Evolutionary conservation across 2,113 vertebrate species (phyloP), one percentile per base, ranked within the genome.

Genomic region (Protobothrops flavoviridis): DNA sequence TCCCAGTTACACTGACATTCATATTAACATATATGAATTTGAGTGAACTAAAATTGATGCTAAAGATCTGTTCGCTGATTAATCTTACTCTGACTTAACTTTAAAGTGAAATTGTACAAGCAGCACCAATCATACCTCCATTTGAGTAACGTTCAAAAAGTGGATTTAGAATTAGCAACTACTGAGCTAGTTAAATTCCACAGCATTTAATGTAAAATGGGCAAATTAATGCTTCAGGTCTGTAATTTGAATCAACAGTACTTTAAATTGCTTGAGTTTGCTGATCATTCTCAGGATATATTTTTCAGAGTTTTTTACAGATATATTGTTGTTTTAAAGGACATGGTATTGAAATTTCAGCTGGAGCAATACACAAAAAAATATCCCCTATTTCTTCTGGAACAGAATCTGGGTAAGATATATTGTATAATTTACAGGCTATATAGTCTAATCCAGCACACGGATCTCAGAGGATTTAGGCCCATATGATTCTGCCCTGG

Each of bases 351-450:
- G 96, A 92, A 86, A 88, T 1, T 0, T 48, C 91, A 90, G 1
- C 29, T 91, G 91, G 91, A 92, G 55, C 5, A 39, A 10, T 2
- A 17, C 87, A 89, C 33, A 96, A 95, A 52, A 94, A 94, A 92
- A 85, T 8, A 53, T 20, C 26, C 1, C 4, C 1, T 17, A 3
- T 52, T 52, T 39, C 86, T 2, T 9, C 57, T 92, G 88, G 7
- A 3, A 96, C 94, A 93, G 45, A 93, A 0, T 59, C 4, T 88
- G 87, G 91, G 96, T 96, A 95, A 96, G 95, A 69, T 92, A 87
- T 29, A 0, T 53, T 64, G 7, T 33, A n/a, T n/a, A n/a, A 43
- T 56, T 4, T 5, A 12, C 23, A 43, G 26, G 88, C 53, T 89
- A 39, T 89, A 59, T 9, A 50, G 50, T 57, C 55, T n/a, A 59